phyloP scores from a whole-genome alignment of 2,888 invertebrate genomes.

The Sabellastarte sp. region DNA sequence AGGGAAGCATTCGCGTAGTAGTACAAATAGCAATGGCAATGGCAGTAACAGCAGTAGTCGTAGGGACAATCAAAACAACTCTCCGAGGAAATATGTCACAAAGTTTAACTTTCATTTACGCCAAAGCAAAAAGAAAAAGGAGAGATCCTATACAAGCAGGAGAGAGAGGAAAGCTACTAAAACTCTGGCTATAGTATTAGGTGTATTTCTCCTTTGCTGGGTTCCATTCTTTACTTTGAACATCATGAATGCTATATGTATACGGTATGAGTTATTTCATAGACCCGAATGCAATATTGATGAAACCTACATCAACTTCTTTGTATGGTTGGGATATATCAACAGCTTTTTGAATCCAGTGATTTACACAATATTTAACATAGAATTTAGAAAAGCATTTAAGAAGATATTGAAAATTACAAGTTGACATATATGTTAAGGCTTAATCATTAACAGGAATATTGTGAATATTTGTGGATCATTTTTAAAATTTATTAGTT shows the following conservation, averaged over 20 bases:
- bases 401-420: conserved; percentile 89
- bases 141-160: conserved; percentile 17
- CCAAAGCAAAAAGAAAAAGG: conserved; percentile 73
- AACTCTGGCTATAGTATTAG: conserved; percentile 95
- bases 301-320: conserved; percentile 60
- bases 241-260: conserved; percentile 94
- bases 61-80: not conserved
- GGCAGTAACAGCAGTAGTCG: not conserved
- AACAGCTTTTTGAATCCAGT: conserved; percentile 80
- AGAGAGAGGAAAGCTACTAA: conserved; percentile 94
- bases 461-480: no score
- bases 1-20: no score
- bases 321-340: conserved; percentile 98
- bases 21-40: no score
- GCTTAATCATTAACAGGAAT: no score
- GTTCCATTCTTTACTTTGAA: conserved; percentile 98
- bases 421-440: no score
- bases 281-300: conserved; percentile 68
- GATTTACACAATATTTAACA: conserved; percentile 59
- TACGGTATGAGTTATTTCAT: conserved; percentile 62
- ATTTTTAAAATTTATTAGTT: no score
- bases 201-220: conserved; percentile 99
- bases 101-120: conserved; percentile 56
- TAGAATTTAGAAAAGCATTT: conserved; percentile 95
- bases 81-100: conserved; percentile 41